Evolutionary conservation across 1,140 invertebrate species (phyloP).

Genomic region (Nasonia vitripennis): DNA sequence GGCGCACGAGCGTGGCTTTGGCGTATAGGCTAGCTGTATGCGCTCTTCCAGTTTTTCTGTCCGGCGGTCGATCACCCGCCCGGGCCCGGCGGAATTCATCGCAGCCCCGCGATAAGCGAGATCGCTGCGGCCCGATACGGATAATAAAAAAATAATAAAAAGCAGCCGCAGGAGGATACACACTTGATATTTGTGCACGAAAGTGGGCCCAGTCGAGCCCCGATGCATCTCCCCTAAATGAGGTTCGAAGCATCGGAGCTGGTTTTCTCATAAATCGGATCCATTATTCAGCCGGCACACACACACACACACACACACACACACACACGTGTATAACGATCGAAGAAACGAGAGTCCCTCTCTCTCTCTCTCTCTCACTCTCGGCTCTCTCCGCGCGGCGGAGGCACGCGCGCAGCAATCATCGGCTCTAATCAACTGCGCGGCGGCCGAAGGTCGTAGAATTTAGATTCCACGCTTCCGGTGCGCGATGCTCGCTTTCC

Average conservation of each 20-base stretch:
- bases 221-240: too few species aligned
- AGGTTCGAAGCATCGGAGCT: too few species aligned
- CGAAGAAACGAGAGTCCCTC: not conserved
- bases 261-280: too few species aligned
- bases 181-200: too few species aligned
- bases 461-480: slow-evolving; percentile 37
- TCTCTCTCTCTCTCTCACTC: not conserved
- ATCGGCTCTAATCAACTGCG: not conserved
- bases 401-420: not conserved
- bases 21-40: not conserved
- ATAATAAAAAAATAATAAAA: too few species aligned
- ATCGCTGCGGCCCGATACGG: not conserved
- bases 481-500: slow-evolving; percentile 16
- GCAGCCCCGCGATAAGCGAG: slow-evolving; percentile 25
- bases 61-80: slow-evolving; percentile 7
- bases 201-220: too few species aligned
- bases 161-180: too few species aligned
- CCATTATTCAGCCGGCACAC: too few species aligned
- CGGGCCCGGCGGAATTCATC: slow-evolving; percentile 14
- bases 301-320: too few species aligned
- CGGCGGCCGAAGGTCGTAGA: slow-evolving; percentile 6
- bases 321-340: too few species aligned
- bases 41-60: not conserved
- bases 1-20: not conserved
- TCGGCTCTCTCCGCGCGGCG: not conserved